Conservation (phyloP, 2,797 vertebrate species). For the Phaenicophaeus curvirostris region DNA sequence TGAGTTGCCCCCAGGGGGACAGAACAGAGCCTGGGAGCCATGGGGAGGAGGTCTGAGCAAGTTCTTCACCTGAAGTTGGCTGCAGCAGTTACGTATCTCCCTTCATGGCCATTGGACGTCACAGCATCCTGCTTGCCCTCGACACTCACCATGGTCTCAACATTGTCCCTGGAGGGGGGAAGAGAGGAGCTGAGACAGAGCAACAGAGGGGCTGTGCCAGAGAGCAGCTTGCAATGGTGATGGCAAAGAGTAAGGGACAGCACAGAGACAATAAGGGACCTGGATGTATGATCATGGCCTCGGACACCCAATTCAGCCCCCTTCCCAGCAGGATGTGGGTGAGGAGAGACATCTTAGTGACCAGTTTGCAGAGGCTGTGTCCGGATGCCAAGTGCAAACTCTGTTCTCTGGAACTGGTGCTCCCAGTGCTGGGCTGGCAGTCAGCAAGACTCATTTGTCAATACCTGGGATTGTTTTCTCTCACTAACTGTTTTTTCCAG, state of each 20-base stretch:
- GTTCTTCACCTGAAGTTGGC: slow-evolving; percentile 71
- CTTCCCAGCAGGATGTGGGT: neutral
- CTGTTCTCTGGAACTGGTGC: neutral
- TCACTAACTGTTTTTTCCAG: slow-evolving; percentile 50
- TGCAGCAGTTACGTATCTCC: slow-evolving; percentile 30
- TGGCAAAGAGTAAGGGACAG: neutral
- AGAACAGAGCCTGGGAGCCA: neutral
- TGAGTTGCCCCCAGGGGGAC: neutral
- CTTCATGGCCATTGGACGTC: slow-evolving; percentile 50
- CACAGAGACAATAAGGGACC: neutral
- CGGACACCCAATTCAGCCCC: fast-evolving
- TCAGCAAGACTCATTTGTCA: neutral
- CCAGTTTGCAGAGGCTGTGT: neutral
- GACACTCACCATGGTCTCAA: neutral
- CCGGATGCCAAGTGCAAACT: fast-evolving
- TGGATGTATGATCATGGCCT: neutral
- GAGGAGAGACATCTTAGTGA: fast-evolving
- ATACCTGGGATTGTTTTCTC: neutral
- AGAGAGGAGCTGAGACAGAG: neutral
- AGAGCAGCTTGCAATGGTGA: neutral
- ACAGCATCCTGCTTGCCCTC: slow-evolving; percentile 51
- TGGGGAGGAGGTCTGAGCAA: neutral
- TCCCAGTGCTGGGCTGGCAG: neutral
- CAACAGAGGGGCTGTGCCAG: fast-evolving
- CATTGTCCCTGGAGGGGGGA: slow-evolving; percentile 43